Percentiles rank a stretch among this genome's conserved stretches.
Conservation (phyloP, 2,888 invertebrate genomes). For the Gortyna flavago region DNA sequence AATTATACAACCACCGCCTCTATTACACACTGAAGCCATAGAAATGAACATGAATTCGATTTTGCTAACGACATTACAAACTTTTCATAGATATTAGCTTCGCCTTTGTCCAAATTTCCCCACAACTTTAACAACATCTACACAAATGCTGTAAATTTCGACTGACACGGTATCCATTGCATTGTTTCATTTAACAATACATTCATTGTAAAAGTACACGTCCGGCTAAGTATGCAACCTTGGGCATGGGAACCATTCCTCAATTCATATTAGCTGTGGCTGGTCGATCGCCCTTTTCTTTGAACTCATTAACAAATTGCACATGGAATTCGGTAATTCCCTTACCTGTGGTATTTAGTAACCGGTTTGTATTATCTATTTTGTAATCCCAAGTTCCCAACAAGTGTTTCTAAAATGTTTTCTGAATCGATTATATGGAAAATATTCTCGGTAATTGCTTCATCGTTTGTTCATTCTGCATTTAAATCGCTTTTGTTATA, state of each 20-base stretch:
- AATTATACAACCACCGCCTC: not conserved
- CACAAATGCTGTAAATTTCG: slow-evolving; percentile 59
- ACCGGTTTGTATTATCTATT: slow-evolving; percentile 6
- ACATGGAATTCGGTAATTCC: slow-evolving; percentile 36
- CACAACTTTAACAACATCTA: slow-evolving; percentile 38
- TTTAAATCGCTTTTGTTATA: slow-evolving; percentile 10
- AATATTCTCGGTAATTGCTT: slow-evolving; percentile 28
- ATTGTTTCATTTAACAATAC: slow-evolving; percentile 78
- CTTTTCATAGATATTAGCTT: slow-evolving; percentile 44
- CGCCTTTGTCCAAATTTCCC: slow-evolving; percentile 59
- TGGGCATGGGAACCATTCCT: slow-evolving; percentile 60
- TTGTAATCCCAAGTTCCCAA: slow-evolving; percentile 8
- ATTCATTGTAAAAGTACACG: slow-evolving; percentile 71
- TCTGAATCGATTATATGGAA: slow-evolving; percentile 2
- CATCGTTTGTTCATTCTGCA: slow-evolving; percentile 24
- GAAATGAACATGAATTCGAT: slow-evolving; percentile 29
- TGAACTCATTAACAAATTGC: slow-evolving; percentile 55
- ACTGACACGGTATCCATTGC: slow-evolving; percentile 70
- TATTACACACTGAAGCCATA: slow-evolving; percentile 17
- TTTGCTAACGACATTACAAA: slow-evolving; percentile 23
- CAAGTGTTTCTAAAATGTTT: slow-evolving; percentile 15
- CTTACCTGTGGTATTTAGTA: slow-evolving; percentile 45
- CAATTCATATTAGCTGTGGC: slow-evolving; percentile 24
- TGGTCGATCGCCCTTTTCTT: slow-evolving; percentile 45
- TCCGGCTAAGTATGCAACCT: slow-evolving; percentile 69